Evolutionary conservation across 2,113 vertebrate species (phyloP), one percentile per base, ranked within the genome.

Genomic region (Semnornis frantzii): DNA sequence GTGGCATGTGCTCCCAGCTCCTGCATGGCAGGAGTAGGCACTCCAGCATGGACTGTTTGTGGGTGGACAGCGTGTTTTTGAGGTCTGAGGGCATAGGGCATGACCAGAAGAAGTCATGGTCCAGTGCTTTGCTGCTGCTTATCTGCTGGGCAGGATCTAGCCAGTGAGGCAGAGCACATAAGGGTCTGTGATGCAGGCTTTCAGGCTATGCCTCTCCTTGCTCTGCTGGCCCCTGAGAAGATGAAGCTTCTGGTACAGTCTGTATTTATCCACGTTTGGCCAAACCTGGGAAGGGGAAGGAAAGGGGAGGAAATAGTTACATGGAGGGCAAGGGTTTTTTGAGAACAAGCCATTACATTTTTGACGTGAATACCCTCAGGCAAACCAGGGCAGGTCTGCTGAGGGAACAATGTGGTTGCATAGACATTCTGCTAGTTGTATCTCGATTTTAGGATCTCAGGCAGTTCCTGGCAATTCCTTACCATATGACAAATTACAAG

Each of bases 61-160:
- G 99, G 2, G 99, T 99, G 75, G 99, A 99, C 21, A 99, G 98
- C 99, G 99, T 99, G 97, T 98, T 99, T 95, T 99, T 99, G 82
- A 99, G 98, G 97, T 99, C 99, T 0, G 99, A 99, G 3, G 99
- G 99, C 99, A 99, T 99, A 42, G 99, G 99, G 96, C 99, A 99
- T 0, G 99, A 99, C 99, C 99, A 99, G 98, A 99, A 99, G 98
- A 99, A 99, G 97, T 99, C 99, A 0, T 99, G 99, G 96, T 99
- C 99, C 66, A 99, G 98, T 0, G 99, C 99, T 0, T 99, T 99
- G 0, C 99, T 99, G 0, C 99, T 99, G 97, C 99, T 99, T 0
- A 97, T 99, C 60, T 99, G 98, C 96, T 99, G 98, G 1, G 98
- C 96, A 0, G 99, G 99, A 48, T 99, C 99, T 87, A 99, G 85